Conservation (phyloP, 2,888 invertebrate species). For the Gisinianus flammeolus region DNA sequence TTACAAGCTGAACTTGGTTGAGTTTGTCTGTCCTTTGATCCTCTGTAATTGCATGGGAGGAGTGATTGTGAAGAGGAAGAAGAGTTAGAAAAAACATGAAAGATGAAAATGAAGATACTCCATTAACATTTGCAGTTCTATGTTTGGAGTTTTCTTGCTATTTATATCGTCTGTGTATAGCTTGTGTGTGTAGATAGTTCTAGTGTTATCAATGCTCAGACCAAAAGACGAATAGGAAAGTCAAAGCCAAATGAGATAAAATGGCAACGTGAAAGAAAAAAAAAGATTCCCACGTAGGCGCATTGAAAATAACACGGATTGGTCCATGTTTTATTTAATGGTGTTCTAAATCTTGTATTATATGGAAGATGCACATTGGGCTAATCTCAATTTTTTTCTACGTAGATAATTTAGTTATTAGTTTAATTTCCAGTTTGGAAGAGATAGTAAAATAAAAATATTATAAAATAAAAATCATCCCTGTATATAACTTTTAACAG, state of each 20-base stretch:
- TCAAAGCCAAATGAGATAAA: neutral
- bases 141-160: conserved; percentile 29
- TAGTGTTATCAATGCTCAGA: conserved; percentile 9
- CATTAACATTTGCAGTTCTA: conserved; percentile 22
- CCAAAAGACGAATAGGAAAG: too few relatives aligned
- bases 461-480: too few relatives aligned
- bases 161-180: conserved; percentile 16
- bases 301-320: neutral
- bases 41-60: neutral
- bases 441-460: too few relatives aligned
- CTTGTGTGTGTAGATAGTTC: neutral
- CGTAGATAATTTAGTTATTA: too few relatives aligned
- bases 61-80: neutral
- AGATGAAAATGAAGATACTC: neutral
- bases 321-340: neutral
- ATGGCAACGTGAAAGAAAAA: neutral
- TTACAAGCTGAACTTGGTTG: neutral
- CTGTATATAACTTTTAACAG: too few relatives aligned
- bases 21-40: neutral
- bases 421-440: too few relatives aligned
- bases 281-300: neutral
- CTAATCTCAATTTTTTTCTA: too few relatives aligned
- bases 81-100: neutral
- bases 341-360: too few relatives aligned
- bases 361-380: too few relatives aligned